These are phyloP conservation scores for Triops longicaudatus DNA, from an alignment of 1,140 invertebrate species.

Conservation along the genomic window DNA sequence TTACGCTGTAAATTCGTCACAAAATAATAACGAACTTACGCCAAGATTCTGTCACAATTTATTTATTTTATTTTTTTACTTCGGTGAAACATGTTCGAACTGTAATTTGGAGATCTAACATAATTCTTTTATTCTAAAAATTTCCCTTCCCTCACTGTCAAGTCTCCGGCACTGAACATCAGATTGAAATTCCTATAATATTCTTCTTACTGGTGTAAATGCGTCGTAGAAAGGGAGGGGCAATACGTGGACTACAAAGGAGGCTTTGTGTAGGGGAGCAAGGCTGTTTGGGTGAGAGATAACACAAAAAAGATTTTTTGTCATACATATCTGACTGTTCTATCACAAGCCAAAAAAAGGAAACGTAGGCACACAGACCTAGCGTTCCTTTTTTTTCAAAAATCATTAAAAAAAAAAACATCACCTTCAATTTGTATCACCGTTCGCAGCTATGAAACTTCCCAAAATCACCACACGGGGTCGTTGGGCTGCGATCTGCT, in stretches of 20 bases:
- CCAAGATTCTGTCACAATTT: background rate
- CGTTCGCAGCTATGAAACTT: background rate
- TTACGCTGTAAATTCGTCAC: background rate
- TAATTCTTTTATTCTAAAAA: background rate
- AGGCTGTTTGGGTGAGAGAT: too few species aligned
- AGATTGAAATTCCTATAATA: too few species aligned
- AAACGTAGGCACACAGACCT: background rate
- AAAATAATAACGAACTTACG: background rate
- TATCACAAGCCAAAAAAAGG: background rate
- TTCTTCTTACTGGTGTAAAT: too few species aligned
- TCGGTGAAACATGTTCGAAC: background rate
- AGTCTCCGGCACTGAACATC: too few species aligned
- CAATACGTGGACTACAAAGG: too few species aligned
- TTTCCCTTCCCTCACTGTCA: background rate
- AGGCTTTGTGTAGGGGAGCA: too few species aligned
- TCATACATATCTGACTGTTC: background rate
- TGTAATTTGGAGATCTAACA: background rate
- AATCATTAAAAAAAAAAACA: background rate
- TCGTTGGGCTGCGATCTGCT: too few species aligned
- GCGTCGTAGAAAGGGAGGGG: too few species aligned
- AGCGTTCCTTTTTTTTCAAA: background rate
- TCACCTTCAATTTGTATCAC: conserved; percentile 5
- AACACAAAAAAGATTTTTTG: too few species aligned
- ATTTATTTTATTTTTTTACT: background rate
- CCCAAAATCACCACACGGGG: too few species aligned